Evolutionary conservation across 2,113 vertebrate species (phyloP).

Genomic region (Illadopsis cleaveri): DNA sequence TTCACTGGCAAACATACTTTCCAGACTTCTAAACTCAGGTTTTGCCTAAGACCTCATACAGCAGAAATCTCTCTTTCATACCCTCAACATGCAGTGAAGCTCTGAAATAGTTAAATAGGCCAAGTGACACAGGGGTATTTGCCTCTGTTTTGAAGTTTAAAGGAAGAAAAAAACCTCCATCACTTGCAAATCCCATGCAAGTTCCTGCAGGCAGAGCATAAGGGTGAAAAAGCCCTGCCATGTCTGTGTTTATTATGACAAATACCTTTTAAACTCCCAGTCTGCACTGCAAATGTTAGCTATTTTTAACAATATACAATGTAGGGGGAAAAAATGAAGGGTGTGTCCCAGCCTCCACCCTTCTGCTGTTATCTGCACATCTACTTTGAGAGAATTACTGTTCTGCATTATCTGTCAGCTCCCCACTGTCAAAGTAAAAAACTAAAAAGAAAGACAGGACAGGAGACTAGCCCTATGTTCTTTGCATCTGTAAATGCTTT

Average conservation of each 20-base stretch:
- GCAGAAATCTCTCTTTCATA: not conserved
- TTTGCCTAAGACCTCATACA: not conserved
- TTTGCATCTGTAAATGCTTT: constrained; percentile 72
- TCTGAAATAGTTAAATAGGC: constrained; percentile 51
- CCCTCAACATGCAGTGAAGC: not conserved
- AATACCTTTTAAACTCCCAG: constrained; percentile 72
- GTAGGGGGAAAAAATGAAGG: constrained; percentile 50
- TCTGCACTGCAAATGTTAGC: constrained; percentile 65
- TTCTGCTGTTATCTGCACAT: constrained; percentile 71
- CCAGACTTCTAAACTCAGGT: not conserved
- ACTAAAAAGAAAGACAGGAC: constrained; percentile 19
- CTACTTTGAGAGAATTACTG: constrained; percentile 75
- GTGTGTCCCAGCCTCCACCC: constrained; percentile 42
- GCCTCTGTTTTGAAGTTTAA: constrained; percentile 10
- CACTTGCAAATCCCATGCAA: constrained; percentile 62
- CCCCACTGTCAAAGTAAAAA: constrained; percentile 56
- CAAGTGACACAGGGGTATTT: not conserved
- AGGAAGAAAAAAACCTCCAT: not conserved
- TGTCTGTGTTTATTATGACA: constrained; percentile 75
- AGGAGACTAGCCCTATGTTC: constrained; percentile 49
- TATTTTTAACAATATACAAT: constrained; percentile 71
- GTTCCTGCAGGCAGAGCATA: constrained; percentile 76
- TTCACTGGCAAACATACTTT: not conserved
- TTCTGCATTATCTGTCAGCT: constrained; percentile 63
- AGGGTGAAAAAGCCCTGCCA: constrained; percentile 72